Evolutionary conservation across 2,113 vertebrate species (phyloP).

Genomic region (Recurvirostra avosetta): DNA sequence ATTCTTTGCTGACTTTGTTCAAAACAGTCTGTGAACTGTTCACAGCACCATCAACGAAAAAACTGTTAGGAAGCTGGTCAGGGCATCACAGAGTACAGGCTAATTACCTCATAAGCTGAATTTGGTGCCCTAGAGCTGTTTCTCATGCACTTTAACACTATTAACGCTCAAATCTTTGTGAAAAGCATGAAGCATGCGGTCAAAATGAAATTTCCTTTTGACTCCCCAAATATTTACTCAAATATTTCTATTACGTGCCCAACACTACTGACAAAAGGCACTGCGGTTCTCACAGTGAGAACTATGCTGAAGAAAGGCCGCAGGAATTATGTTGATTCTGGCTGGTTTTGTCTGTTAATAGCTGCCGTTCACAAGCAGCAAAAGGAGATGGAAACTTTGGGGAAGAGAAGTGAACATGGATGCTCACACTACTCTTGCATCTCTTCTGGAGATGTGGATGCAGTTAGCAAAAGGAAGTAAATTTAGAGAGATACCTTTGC

Average conservation of each 20-base stretch:
- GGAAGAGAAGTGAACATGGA: neutral
- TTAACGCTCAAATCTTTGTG: neutral
- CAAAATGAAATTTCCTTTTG: slow-evolving; percentile 16
- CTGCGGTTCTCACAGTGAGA: neutral
- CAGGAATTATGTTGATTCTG: neutral
- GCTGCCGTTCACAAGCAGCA: neutral
- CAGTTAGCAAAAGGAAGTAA: neutral
- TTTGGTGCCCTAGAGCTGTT: neutral
- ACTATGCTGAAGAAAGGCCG: neutral
- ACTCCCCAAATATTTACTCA: neutral
- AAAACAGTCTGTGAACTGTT: neutral
- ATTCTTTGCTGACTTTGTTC: neutral
- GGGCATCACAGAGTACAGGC: neutral
- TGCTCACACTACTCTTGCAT: neutral
- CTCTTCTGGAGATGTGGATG: neutral
- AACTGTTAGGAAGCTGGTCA: neutral
- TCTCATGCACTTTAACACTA: neutral
- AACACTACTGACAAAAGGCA: neutral
- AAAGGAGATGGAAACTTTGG: neutral
- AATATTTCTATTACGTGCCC: neutral
- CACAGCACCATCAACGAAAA: neutral
- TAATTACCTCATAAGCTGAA: neutral
- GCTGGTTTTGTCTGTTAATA: neutral
- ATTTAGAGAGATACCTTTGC: neutral
- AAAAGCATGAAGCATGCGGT: neutral